Base-by-base conservation (phyloP, 2,888 invertebrate genomes). In the Hirtodrosophila alboralis region DNA sequence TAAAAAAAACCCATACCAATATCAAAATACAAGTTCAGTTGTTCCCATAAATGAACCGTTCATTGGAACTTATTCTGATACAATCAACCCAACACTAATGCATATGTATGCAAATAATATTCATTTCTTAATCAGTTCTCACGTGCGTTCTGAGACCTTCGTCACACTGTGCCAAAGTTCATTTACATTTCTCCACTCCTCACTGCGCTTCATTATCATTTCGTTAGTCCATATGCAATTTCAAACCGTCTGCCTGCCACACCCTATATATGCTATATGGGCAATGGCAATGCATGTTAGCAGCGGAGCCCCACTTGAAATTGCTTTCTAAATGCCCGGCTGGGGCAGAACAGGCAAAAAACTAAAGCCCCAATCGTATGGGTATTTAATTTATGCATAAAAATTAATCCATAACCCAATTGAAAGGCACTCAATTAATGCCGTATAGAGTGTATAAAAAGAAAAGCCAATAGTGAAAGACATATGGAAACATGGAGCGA, bases 381-480 rank as follows among this genome's bases (percentile, higher is more conserved):
- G 81, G 44, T 67, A 75, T 81, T 80, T 81, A 83, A 83, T 84
- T 84, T 84, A 84, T 84, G 81, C 84, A 83, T 74, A 75, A 67
- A 70, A 80, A 80, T 83, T 84, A 83, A 83, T 84, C 84, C 84
- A 84, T 84, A 83, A 81, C 84, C 81, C 81, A 84, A 84, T 83
- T 83, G 84, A 75, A 84, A 78, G 74, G 71, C 76, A 80, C 78
- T 84, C 81, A 81, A 81, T 81, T 81, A 81, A 76, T 74, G 71
- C 74, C 75, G 57, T 78, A 77, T 75, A 70, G 60, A 80, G 75
- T 54, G 65, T 58, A n/a, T n/a, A 77, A 69, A 84, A 83, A 79
- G 79, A 76, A 80, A 79, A 83, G 71, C 71, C 73, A 83, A 54
- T 49, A 73, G 73, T 72, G 64, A 81, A 78, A 81, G 71, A 80